Evolutionary conservation across 2,797 vertebrate species (phyloP), one percentile per base, ranked within the genome.

Genomic region (Amblyopsis hoosieri): DNA sequence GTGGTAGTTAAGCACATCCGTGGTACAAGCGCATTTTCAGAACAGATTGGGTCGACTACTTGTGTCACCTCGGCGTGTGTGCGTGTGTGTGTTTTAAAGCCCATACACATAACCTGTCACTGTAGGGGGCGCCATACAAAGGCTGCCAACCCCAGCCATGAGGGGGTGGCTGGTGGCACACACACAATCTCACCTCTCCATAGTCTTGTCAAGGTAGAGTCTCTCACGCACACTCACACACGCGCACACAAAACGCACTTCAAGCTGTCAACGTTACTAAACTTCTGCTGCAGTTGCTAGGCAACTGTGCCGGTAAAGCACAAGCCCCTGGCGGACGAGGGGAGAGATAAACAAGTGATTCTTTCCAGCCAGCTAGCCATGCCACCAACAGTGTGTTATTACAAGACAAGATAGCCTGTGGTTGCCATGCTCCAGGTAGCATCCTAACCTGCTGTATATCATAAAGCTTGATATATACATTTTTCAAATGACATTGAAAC

Each of bases 261-360:
- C 1, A 7, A 54, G 31, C 78, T 75, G 58, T 55, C 73, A 71
- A 67, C 64, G 64, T 56, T 52, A 57, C 33, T 14, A 57, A 55
- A 72, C 75, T 81, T 69, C 69, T 69, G 64, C 85, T 85, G 80
- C 80, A 85, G 91, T 92, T 90, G 85, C 91, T 87, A 90, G 62
- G 91, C 80, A 88, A 91, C 90, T 23, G 54, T 33, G 45, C 67
- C 33, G 37, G 69, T 45, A 78, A 85, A 78, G 79, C 76, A 76
- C 74, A 88, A 84, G 65, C 74, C 70, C 76, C 71, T 69, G 79
- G 82, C 42, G 29, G 83, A 71, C 75, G 73, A 75, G 50, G 12
- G 71, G 73, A 66, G 78, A 74, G 76, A 85, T 74, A 85, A 85
- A 86, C 84, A 83, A 85, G 66, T 73, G 74, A 76, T 88, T 88